Evolutionary conservation across 2,797 vertebrate species (phyloP), one percentile per base, ranked within the genome.

Genomic region (Urosaurus nigricauda): DNA sequence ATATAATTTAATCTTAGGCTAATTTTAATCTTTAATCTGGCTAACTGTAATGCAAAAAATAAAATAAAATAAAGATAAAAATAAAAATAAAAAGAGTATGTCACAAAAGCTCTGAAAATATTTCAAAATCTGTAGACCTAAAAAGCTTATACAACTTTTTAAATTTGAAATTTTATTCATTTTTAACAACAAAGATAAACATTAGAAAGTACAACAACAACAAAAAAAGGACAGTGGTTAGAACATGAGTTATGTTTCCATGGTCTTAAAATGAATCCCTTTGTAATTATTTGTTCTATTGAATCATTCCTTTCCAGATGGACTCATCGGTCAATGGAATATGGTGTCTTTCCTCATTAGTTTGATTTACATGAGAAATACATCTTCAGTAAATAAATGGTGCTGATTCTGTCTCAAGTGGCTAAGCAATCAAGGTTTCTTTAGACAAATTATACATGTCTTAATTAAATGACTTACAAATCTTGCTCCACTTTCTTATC

Each of bases 401-500:
- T 19, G 84, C 85, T 0, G 0, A 3, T 9, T 92, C 56, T 86
- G 65, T 75, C 83, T n/a, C 0, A 90, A 78, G 0, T 12, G 16
- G 74, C 16, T 37, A 29, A 56, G 1, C 12, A 51, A 53, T 89
- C 87, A 37, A 77, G 89, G 83, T 35, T n/a, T 2, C 87, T 79
- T 92, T 75, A 89, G 70, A 87, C 47, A 81, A 89, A 13, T 88
- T 35, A 74, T 5, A 83, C 0, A 83, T 60, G 83, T 11, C 3
- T 92, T 77, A 88, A 86, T 2, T 77, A 74, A 86, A 84, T 90
- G 90, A 96, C 99, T 98, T 97, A 99, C 99, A 99, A 98, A 95
- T 99, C 99, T 92, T 99, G 99, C 95, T 99, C 99, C 96, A 99
- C 99, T 96, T 99, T 99, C 97, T 99, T 99, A 97, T 99, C 99